Evolutionary conservation across 2,888 invertebrate species (phyloP), one percentile per base, ranked within the genome.

Genomic region (Coleophora deauratella): DNA sequence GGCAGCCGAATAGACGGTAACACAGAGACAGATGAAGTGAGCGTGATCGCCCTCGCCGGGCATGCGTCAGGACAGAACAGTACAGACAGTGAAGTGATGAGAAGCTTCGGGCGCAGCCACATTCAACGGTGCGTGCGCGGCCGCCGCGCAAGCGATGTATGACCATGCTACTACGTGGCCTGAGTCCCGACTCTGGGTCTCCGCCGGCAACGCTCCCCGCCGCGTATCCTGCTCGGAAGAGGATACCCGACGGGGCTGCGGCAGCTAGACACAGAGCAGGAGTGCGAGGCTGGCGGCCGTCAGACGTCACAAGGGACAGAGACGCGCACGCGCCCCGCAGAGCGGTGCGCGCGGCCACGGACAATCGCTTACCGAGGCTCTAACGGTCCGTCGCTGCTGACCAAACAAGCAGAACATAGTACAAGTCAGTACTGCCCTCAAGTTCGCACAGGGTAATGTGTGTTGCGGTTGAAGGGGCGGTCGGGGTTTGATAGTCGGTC

Each of bases 21-120:
- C 82, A 84, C 75, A 82, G 76, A 82, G 59, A 82, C 82, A 78
- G 79, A 84, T 84, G 82, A 79, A 80, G 84, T 81, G 82, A 82
- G 84, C 80, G 82, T 82, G 82, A 82, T 77, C 72, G 81, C 78
- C 82, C 82, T 72, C 78, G 67, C 72, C 77, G 82, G 82, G 82
- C 84, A 82, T 82, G 84, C 82, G 78, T 82, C 82, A 74, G 82
- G 80, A 82, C 80, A 84, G 80, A 66, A 74, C 81, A 81, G 82
- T 66, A 82, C 81, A 82, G 79, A 82, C 75, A 82, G 82, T 84
- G 84, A 85, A 81, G 80, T 79, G 78, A 84, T 84, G 84, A 82
- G 67, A 85, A 84, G 84, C 84, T 62, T 82, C 82, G 84, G 84
- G 82, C 82, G 79, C 84, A 84, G 84, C 82, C 84, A 84, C 84